Base-by-base conservation (phyloP, 2,888 invertebrate genomes). In the Dioctria rufipes region DNA sequence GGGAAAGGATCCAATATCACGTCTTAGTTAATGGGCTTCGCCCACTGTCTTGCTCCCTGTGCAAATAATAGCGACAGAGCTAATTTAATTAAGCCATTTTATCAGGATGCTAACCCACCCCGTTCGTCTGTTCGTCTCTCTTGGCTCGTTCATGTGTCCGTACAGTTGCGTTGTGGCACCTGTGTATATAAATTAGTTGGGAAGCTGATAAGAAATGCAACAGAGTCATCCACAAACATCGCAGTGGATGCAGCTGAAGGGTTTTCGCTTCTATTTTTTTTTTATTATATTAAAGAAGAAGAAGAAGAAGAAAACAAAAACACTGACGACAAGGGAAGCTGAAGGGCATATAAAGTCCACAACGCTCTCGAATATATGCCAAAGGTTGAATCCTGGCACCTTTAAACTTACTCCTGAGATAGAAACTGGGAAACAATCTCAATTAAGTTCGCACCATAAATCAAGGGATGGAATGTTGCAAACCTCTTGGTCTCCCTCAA, bases 11-110 rank as follows among this genome's bases (percentile, higher is more conserved):
- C 39, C 25, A 39, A 61, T 61, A 61, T 61, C 61, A 61, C 61
- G 61, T 61, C 61, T 25, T 6, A 25, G 25, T 61, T 39, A 39
- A 61, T 39, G 61, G 4, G n/a, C 25, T 25, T 61, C 39, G 25
- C 61, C 61, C 11, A 39, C n/a, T 69, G 25, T 39, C 69, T 37
- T 51, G 13, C 58, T 73, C 25, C 42, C 37, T 60, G 73, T 40
- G 73, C 58, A 73, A 73, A 73, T 73, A 73, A 73, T 13, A 8
- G 73, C 58, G 73, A 58, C 43, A 43, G 25, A 73, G 42, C 42
- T 73, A 73, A 73, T 73, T 73, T 73, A 54, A 73, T 73, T 73
- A 73, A 73, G 42, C 58, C 43, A 58, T 60, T 58, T 73, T 60
- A 73, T 73, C 58, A 73, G 42, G 54, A 54, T 13, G 73, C 37